phyloP scores from a whole-genome alignment of 2,888 invertebrate species.

The Pinctada fucata region DNA sequence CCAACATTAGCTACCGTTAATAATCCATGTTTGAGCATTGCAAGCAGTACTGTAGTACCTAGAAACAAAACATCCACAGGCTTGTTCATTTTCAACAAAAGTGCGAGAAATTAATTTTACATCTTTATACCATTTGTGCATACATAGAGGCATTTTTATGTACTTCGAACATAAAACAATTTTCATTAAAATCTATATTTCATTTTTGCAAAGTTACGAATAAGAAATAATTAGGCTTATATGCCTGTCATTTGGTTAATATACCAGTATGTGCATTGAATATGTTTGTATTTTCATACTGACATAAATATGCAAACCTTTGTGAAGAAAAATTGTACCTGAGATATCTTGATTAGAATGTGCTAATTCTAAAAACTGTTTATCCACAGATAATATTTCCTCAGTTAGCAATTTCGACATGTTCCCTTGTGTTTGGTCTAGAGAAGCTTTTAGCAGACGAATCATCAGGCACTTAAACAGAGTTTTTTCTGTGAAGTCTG shows the following conservation, averaged over 20 bases:
- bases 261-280: no score
- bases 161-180: no score
- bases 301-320: no score
- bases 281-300: no score
- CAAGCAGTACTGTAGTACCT: constrained; percentile 95
- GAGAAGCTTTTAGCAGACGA: constrained; percentile 59
- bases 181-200: no score
- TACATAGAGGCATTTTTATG: no score
- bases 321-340: constrained; percentile 74
- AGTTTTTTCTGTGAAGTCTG: constrained; percentile 93
- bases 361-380: constrained; percentile 88
- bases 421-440: constrained; percentile 49
- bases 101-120: no score
- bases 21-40: constrained; percentile 88
- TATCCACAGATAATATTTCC: constrained; percentile 91
- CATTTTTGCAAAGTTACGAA: no score
- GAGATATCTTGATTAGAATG: constrained; percentile 85
- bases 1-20: constrained; percentile 97
- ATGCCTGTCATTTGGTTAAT: no score
- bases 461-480: constrained; percentile 82
- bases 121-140: no score
- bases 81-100: no score
- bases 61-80: constrained; percentile 58
- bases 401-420: constrained; percentile 85
- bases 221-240: no score